Percentiles rank a stretch among this genome's conserved stretches.
phyloP scores from a whole-genome alignment of 2,888 invertebrate genomes.

The Cecidostiba fungosa region DNA sequence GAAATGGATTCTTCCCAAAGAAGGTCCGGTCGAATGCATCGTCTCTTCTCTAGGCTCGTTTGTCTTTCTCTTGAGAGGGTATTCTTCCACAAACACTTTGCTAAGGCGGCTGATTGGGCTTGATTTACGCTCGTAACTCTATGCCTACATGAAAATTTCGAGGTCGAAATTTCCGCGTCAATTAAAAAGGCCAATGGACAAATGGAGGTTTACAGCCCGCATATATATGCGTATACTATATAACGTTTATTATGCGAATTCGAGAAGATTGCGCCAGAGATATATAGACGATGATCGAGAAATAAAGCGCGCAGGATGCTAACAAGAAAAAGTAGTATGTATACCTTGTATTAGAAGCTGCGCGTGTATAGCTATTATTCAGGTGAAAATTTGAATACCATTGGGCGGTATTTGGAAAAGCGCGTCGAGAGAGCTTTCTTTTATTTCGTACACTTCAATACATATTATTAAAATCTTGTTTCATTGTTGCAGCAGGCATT shows the following conservation, averaged over 20 bases:
- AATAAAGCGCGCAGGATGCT: not conserved
- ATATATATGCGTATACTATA: not conserved
- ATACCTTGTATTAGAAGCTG: not conserved
- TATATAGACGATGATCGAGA: not conserved
- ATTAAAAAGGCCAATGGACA: not conserved
- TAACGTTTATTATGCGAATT: not conserved
- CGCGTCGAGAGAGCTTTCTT: slow-evolving; percentile 8
- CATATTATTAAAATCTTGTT: slow-evolving; percentile 3
- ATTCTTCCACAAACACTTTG: slow-evolving; percentile 19
- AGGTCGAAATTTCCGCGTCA: slow-evolving; percentile 36
- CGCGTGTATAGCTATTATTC: slow-evolving; percentile 1
- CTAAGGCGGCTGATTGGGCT: slow-evolving; percentile 34
- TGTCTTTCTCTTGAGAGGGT: not conserved
- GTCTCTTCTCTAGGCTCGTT: slow-evolving; percentile 10
- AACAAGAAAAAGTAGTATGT: not conserved
- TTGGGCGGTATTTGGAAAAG: slow-evolving; percentile 38
- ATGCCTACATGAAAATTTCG: slow-evolving; percentile 35
- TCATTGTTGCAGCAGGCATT: slow-evolving; percentile 14
- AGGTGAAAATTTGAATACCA: slow-evolving; percentile 58
- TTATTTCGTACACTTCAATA: slow-evolving; percentile 1
- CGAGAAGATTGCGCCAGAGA: not conserved
- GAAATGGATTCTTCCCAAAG: slow-evolving; percentile 53
- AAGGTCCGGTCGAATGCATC: slow-evolving; percentile 30
- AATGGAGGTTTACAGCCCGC: not conserved
- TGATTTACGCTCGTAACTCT: slow-evolving; percentile 51